Conservation (phyloP, 2,888 invertebrate genomes). For the Polyommatus iphigenia region DNA sequence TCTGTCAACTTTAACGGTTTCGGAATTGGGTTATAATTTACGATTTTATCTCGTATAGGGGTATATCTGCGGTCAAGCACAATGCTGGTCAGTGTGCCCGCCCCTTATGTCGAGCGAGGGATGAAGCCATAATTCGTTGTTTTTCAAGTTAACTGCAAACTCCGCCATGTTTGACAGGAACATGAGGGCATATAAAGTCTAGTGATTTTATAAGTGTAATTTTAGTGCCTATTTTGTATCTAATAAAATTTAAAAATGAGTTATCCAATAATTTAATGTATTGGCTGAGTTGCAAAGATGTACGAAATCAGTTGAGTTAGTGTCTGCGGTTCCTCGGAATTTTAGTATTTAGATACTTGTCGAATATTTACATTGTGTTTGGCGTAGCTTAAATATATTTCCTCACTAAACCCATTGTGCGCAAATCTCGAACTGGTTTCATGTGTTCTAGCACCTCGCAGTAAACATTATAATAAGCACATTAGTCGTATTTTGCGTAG, state of each 20-base stretch:
- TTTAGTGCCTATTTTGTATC: not conserved
- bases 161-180: not conserved
- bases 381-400: not conserved
- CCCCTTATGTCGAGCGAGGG: conserved; percentile 59
- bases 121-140: conserved; percentile 37
- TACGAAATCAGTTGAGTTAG: not conserved
- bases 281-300: not conserved
- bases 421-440: not conserved
- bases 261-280: not conserved
- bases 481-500: conserved; percentile 48
- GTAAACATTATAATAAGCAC: conserved; percentile 32
- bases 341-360: no score
- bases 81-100: conserved; percentile 63
- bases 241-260: not conserved
- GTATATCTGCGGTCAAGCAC: conserved; percentile 74
- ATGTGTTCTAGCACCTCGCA: not conserved
- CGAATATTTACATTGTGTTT: no score
- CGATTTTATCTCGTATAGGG: conserved; percentile 79
- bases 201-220: not conserved
- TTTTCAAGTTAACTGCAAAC: conserved; percentile 50
- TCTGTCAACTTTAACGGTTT: conserved; percentile 77
- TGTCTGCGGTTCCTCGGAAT: not conserved
- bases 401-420: not conserved
- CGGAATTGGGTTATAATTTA: conserved; percentile 80
- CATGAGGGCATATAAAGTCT: not conserved